Evolutionary conservation across 1,140 invertebrate species (phyloP).

Genomic region (Nautilus pompilius): DNA sequence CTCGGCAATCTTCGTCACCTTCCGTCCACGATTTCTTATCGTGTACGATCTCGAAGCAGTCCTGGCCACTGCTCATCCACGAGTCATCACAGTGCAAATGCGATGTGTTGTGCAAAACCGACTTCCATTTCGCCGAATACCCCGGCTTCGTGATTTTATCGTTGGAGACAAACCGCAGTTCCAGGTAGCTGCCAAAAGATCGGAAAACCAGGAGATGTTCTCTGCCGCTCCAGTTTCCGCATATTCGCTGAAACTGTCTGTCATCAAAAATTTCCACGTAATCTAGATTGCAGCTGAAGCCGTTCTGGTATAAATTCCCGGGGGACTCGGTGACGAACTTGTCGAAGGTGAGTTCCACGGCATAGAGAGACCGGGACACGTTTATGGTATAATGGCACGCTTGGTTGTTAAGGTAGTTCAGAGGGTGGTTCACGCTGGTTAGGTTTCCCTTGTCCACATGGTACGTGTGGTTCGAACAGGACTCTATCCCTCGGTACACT

Average conservation of each 20-base stretch:
- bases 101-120: neutral
- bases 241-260: slow-evolving; percentile 12
- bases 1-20: slow-evolving; percentile 65
- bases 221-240: slow-evolving; percentile 20
- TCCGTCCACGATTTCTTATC: slow-evolving; percentile 62
- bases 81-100: slow-evolving; percentile 5
- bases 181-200: slow-evolving; percentile 5
- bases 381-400: slow-evolving; percentile 21
- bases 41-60: slow-evolving; percentile 65
- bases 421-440: slow-evolving; percentile 17
- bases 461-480: slow-evolving; percentile 22
- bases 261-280: slow-evolving; percentile 22
- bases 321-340: slow-evolving; percentile 18
- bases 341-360: slow-evolving; percentile 21
- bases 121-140: slow-evolving; percentile 21
- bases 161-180: slow-evolving; percentile 21
- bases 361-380: neutral
- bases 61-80: slow-evolving; percentile 63
- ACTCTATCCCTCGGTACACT: slow-evolving; percentile 10
- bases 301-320: too few relatives aligned
- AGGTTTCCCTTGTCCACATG: slow-evolving; percentile 5
- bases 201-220: slow-evolving; percentile 16
- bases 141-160: slow-evolving; percentile 12
- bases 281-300: slow-evolving; percentile 21
- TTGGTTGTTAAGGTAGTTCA: slow-evolving; percentile 21